A percentile compares a stretch with the other conserved stretches of the same genome.
These are phyloP conservation scores for Salpingus planirostris DNA, from an alignment of 2,888 invertebrate species.

Conservation along the genomic window DNA sequence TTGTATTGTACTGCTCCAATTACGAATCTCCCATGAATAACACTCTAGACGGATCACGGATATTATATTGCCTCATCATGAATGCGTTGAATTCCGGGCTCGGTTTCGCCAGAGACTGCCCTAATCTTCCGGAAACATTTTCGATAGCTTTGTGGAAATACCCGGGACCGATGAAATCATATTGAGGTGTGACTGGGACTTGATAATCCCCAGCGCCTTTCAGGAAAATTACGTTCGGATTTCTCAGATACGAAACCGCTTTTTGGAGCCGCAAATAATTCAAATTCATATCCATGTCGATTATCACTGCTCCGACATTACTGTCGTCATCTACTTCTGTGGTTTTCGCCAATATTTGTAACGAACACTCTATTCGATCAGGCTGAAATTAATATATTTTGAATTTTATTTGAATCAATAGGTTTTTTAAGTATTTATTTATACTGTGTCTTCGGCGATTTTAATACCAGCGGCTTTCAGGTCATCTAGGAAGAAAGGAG, in stretches of 20 bases:
- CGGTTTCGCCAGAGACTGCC: constrained; percentile 46
- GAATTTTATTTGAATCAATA: too few species aligned
- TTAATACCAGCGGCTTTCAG: constrained; percentile 43
- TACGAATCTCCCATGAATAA: constrained; percentile 81
- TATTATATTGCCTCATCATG: constrained; percentile 48
- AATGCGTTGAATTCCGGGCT: constrained; percentile 41
- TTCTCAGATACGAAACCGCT: constrained; percentile 42
- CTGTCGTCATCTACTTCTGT: constrained; percentile 35
- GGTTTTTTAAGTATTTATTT: too few species aligned
- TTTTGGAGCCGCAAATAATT: constrained; percentile 46
- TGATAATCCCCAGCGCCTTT: constrained; percentile 44
- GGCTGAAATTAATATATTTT: constrained; percentile 23
- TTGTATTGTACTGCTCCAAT: too few species aligned
- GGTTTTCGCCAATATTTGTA: too few species aligned
- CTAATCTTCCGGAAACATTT: constrained; percentile 20
- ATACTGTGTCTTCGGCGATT: too few species aligned
- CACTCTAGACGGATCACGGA: constrained; percentile 54
- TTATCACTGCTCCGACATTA: constrained; percentile 49
- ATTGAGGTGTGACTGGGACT: constrained; percentile 36
- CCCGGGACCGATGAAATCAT: constrained; percentile 37
- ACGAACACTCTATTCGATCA: constrained; percentile 6
- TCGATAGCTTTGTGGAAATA: constrained; percentile 10
- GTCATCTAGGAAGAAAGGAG: constrained; percentile 35
- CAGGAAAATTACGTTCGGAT: constrained; percentile 46
- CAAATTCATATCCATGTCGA: constrained; percentile 46